These are phyloP conservation scores for Telmatochromis sp. DNA, from an alignment of 2,113 vertebrate genomes.

Conservation along the genomic window DNA sequence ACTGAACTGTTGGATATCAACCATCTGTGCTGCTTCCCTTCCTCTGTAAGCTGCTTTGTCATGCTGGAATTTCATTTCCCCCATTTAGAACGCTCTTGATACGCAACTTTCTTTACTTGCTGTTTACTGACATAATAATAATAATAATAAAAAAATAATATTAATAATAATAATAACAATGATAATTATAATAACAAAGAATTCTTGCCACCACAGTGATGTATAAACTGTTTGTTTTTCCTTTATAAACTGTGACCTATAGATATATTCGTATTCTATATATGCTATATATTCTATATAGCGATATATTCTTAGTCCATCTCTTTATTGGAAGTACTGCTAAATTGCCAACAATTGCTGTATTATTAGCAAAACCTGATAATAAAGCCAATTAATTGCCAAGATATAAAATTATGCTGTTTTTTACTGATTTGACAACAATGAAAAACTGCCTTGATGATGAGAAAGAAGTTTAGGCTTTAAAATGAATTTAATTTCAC, in stretches of 20 bases:
- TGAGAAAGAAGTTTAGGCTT: not conserved
- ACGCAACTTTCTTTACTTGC: not conserved
- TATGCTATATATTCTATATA: not conserved
- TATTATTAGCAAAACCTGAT: not conserved
- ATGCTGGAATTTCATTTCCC: not conserved
- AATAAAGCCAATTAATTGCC: not conserved
- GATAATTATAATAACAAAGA: not conserved
- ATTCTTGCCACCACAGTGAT: not conserved
- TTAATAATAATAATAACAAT: not conserved
- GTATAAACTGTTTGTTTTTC: not conserved
- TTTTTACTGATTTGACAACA: not conserved
- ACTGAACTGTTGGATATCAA: slow-evolving; percentile 11
- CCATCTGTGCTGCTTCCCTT: not conserved
- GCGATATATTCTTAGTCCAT: not conserved
- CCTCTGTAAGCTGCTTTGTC: slow-evolving; percentile 5
- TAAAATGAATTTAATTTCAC: not conserved
- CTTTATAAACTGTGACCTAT: not conserved
- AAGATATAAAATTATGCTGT: not conserved
- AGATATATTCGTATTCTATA: not conserved
- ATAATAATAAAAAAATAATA: not conserved
- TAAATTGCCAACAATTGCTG: not conserved
- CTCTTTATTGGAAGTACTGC: not conserved
- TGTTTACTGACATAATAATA: not conserved
- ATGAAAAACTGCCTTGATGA: not conserved
- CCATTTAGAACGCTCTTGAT: not conserved